phyloP scores from a whole-genome alignment of 2,113 vertebrate species.

The Echinops telfairi region DNA sequence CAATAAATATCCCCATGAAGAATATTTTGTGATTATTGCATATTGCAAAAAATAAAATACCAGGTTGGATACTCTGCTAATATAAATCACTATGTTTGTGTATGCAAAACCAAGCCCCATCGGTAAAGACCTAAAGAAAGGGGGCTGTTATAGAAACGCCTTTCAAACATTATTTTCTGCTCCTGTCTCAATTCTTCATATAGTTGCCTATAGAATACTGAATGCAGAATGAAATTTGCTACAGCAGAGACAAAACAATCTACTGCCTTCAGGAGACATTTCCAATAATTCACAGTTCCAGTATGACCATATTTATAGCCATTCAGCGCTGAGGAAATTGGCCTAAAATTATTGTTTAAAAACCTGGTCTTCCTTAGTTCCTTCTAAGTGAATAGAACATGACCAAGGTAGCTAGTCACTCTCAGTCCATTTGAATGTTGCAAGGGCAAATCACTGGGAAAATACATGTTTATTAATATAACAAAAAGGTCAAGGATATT shows the following conservation, averaged over 20 bases:
- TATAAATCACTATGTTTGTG: neutral
- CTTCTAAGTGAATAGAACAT: neutral
- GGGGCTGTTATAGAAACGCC: neutral
- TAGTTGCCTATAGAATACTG: neutral
- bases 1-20: neutral
- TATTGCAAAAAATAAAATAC: neutral
- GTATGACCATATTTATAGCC: neutral
- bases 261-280: neutral
- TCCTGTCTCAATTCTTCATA: neutral
- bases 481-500: slow-evolving; percentile 23
- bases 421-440: neutral
- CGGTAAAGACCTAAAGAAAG: neutral
- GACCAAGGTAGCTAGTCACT: neutral
- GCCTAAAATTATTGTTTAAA: neutral
- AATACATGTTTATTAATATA: neutral
- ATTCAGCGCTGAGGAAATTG: neutral
- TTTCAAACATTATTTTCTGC: neutral
- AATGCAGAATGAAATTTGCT: neutral
- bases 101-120: neutral
- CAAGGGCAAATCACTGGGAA: neutral
- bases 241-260: neutral
- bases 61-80: neutral
- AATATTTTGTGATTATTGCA: neutral
- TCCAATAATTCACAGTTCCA: neutral
- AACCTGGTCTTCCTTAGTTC: neutral